Percentiles rank a stretch among this genome's conserved stretches.
phyloP scores from a whole-genome alignment of 2,888 invertebrate species.

The Steinernema hermaphroditum region DNA sequence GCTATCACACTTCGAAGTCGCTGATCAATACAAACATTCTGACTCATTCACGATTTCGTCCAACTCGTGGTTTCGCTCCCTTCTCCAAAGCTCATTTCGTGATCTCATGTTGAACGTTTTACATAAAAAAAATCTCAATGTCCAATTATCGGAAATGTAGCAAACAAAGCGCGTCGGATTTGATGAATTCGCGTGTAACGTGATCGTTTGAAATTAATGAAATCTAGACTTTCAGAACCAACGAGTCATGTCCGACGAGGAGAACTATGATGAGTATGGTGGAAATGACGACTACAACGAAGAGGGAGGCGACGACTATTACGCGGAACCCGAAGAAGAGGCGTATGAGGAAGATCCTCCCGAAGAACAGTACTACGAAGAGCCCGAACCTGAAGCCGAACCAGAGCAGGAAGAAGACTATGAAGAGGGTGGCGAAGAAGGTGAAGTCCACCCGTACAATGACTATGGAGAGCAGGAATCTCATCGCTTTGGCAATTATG shows the following conservation, averaged over 20 bases:
- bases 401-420: neutral
- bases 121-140: too few species aligned
- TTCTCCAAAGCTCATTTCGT: too few species aligned
- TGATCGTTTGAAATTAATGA: neutral
- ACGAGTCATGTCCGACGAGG: neutral
- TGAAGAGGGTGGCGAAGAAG: neutral
- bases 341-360: neutral
- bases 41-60: constrained; percentile 14
- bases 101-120: too few species aligned
- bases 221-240: neutral
- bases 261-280: constrained; percentile 5
- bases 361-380: neutral
- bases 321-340: constrained; percentile 2
- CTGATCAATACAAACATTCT: constrained; percentile 16
- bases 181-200: neutral
- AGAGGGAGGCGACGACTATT: neutral
- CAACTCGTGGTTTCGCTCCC: too few species aligned
- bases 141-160: too few species aligned
- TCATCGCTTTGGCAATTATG: too few species aligned
- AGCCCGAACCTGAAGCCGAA: constrained; percentile 1
- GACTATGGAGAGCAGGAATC: neutral
- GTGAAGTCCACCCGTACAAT: neutral
- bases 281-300: neutral
- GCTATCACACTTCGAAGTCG: neutral
- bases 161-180: constrained; percentile 11